These are phyloP conservation scores for Boulengeromyrus knoepffleri DNA, from an alignment of 2,113 vertebrate species.

Conservation along the genomic window DNA sequence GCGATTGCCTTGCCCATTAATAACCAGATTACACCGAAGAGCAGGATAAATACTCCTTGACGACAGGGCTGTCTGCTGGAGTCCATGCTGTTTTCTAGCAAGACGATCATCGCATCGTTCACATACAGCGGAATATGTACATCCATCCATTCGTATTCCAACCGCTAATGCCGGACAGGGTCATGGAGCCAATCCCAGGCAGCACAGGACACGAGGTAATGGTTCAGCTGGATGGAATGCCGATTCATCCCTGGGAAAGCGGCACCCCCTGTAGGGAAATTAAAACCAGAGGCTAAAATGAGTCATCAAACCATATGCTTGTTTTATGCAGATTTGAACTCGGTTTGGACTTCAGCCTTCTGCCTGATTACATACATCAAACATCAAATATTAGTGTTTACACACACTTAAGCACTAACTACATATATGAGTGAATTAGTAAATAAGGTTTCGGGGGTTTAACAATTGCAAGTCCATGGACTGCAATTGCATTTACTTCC, in stretches of 20 bases:
- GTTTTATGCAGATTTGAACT: not conserved
- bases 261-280: not conserved
- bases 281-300: not conserved
- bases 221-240: not conserved
- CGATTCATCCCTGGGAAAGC: not conserved
- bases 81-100: not conserved
- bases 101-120: not conserved
- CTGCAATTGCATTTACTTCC: not conserved
- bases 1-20: constrained; percentile 5
- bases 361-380: not conserved
- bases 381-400: not conserved
- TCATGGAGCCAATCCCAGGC: not conserved
- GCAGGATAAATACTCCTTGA: not conserved
- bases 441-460: not conserved
- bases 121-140: not conserved
- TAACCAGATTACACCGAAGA: not conserved
- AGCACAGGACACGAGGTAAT: not conserved
- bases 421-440: not conserved
- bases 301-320: not conserved
- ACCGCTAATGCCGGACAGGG: not conserved
- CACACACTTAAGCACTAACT: not conserved
- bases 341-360: not conserved
- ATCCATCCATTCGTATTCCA: not conserved
- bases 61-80: not conserved
- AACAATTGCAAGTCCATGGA: not conserved